phyloP scores from a whole-genome alignment of 2,113 vertebrate genomes.

The Bufo gargarizans region DNA sequence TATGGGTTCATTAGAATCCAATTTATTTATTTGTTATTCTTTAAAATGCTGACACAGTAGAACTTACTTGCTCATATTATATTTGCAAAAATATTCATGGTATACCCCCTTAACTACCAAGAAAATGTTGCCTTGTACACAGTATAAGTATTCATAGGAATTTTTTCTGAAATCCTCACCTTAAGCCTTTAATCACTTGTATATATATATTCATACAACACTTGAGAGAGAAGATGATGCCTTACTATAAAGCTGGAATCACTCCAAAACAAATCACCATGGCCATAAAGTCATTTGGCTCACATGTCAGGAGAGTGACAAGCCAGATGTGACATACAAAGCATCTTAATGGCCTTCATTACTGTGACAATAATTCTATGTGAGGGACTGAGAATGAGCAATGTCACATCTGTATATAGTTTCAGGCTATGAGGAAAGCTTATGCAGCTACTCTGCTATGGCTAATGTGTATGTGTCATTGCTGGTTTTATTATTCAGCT shows the following conservation, averaged over 20 bases:
- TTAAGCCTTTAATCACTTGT: slow-evolving; percentile 17
- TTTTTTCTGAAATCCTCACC: slow-evolving; percentile 12
- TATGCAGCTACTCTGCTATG: slow-evolving; percentile 3
- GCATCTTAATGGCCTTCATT: slow-evolving; percentile 42
- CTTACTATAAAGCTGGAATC: not conserved
- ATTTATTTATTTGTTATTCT: too few species aligned
- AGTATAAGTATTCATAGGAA: slow-evolving; percentile 21
- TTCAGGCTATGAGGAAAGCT: not conserved
- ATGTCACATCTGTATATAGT: not conserved
- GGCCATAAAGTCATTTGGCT: slow-evolving; percentile 46
- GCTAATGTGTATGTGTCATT: not conserved
- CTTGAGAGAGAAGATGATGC: not conserved
- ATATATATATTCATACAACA: slow-evolving; percentile 13
- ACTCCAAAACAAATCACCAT: slow-evolving; percentile 30
- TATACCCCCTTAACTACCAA: not conserved
- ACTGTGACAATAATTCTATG: slow-evolving; percentile 17
- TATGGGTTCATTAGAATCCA: too few species aligned
- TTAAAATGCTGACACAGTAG: too few species aligned
- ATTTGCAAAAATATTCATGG: too few species aligned
- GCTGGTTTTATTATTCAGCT: not conserved
- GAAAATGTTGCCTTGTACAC: not conserved
- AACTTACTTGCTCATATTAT: too few species aligned
- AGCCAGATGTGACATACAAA: slow-evolving; percentile 38
- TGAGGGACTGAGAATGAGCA: not conserved
- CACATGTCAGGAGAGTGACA: slow-evolving; percentile 17